Conservation (phyloP, 35 echinoderm and acorn worm species). For the Chiridota heheva region DNA sequence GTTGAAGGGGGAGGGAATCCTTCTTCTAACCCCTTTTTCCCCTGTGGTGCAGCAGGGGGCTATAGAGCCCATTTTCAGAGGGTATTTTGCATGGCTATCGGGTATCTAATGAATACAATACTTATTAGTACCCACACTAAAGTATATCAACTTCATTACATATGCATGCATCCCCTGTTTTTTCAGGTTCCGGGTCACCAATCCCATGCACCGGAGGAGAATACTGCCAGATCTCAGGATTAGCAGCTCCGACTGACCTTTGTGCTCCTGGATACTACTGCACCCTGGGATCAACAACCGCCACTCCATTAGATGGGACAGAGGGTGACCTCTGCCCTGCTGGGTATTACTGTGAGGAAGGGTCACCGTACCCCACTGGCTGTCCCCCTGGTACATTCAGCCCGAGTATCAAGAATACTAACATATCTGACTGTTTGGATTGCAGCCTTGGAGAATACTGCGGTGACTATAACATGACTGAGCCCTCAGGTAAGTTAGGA, state of each 20-base stretch:
- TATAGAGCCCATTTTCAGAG: too few species aligned
- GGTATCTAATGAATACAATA: too few species aligned
- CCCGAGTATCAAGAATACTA: constrained; percentile 63
- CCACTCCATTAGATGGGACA: constrained; percentile 72
- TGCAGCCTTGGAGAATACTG: constrained; percentile 87
- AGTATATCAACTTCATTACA: too few species aligned
- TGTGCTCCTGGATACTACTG: constrained; percentile 91
- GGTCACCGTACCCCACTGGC: constrained; percentile 60
- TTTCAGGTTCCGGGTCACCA: constrained; percentile 73
- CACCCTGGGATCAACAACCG: constrained; percentile 61
- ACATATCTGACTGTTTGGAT: constrained; percentile 71
- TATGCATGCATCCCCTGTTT: too few species aligned
- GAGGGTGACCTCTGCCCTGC: constrained; percentile 86
- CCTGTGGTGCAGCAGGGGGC: too few species aligned
- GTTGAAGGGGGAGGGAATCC: too few species aligned
- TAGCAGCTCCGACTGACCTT: constrained; percentile 57
- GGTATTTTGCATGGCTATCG: too few species aligned
- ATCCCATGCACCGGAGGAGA: constrained; percentile 78
- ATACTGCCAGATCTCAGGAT: constrained; percentile 80
- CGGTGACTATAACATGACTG: constrained; percentile 89
- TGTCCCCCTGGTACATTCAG: constrained; percentile 91
- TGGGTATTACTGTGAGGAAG: constrained; percentile 82
- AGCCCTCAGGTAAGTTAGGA: constrained; percentile 67
- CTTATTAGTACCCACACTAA: too few species aligned
- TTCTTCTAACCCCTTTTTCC: too few species aligned